Conservation (phyloP, 1,140 invertebrate species). For the Bombus balteatus region DNA sequence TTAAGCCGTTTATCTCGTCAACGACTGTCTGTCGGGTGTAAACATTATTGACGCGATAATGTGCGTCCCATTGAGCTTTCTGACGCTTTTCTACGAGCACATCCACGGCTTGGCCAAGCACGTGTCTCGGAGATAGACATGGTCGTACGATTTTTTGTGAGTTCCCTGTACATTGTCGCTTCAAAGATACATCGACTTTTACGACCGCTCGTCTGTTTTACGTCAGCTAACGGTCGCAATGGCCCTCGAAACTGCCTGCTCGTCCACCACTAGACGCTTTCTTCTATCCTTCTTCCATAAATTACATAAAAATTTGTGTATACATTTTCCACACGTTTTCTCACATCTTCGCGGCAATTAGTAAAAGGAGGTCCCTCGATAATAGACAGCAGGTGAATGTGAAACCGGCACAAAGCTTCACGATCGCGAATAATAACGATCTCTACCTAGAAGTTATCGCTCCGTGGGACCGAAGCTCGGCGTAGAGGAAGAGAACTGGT, state of each 20-base stretch:
- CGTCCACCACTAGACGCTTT: neutral
- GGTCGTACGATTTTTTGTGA: slow-evolving; percentile 41
- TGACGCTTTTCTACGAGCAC: slow-evolving; percentile 54
- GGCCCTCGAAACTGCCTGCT: neutral
- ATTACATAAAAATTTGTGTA: too few species aligned
- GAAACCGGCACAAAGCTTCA: slow-evolving; percentile 5
- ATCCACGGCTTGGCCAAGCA: neutral
- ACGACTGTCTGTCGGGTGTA: slow-evolving; percentile 63
- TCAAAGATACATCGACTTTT: slow-evolving; percentile 52
- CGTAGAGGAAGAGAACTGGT: neutral
- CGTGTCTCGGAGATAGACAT: slow-evolving; percentile 22
- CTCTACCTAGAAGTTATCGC: slow-evolving; percentile 27
- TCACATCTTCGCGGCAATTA: neutral
- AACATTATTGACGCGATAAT: slow-evolving; percentile 70
- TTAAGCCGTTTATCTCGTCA: slow-evolving; percentile 66
- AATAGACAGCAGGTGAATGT: slow-evolving; percentile 28
- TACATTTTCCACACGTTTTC: neutral
- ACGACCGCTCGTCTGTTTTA: slow-evolving; percentile 57
- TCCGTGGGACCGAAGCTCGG: slow-evolving; percentile 19
- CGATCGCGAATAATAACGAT: slow-evolving; percentile 50
- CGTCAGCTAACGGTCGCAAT: slow-evolving; percentile 2
- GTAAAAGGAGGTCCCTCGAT: neutral
- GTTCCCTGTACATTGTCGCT: slow-evolving; percentile 2
- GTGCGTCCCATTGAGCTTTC: slow-evolving; percentile 49
- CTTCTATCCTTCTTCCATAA: too few species aligned